These are phyloP conservation scores for Lordiphosa fenestrarum DNA, from an alignment of 2,888 invertebrate species.

Conservation along the genomic window DNA sequence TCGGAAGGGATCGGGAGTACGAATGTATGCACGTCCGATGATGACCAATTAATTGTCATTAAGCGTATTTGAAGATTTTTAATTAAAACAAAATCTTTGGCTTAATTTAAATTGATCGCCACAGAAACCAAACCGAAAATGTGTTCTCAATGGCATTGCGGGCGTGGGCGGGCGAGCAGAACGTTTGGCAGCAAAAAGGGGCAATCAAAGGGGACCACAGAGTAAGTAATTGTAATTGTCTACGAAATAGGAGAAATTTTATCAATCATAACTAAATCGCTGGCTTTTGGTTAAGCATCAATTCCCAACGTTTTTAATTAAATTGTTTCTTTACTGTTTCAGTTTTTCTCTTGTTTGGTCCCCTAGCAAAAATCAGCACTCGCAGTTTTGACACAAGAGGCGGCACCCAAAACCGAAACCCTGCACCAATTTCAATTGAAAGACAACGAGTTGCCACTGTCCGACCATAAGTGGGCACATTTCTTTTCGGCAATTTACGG, in stretches of 20 bases:
- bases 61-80: constrained; percentile 76
- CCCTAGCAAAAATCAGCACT: constrained; percentile 57
- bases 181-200: too few species aligned
- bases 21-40: constrained; percentile 33
- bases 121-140: constrained; percentile 31
- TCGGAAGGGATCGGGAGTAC: constrained; percentile 38
- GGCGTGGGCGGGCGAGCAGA: constrained; percentile 4
- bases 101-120: constrained; percentile 75
- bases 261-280: too few species aligned
- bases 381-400: constrained; percentile 70
- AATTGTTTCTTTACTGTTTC: constrained; percentile 58
- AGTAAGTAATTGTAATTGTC: too few species aligned
- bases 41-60: constrained; percentile 74
- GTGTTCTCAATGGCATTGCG: constrained; percentile 48
- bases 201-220: too few species aligned
- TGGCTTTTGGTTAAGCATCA: constrained; percentile 37
- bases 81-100: constrained; percentile 73
- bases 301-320: constrained; percentile 42
- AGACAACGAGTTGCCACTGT: constrained; percentile 34
- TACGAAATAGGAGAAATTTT: too few species aligned
- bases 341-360: constrained; percentile 15
- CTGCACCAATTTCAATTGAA: constrained; percentile 5
- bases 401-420: constrained; percentile 41
- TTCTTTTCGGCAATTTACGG: constrained; percentile 66
- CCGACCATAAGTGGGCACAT: constrained; percentile 28